Evolutionary conservation across 92 coral and sea anemone genomes (phyloP).

Genomic region (Umimayanthus kanabou): DNA sequence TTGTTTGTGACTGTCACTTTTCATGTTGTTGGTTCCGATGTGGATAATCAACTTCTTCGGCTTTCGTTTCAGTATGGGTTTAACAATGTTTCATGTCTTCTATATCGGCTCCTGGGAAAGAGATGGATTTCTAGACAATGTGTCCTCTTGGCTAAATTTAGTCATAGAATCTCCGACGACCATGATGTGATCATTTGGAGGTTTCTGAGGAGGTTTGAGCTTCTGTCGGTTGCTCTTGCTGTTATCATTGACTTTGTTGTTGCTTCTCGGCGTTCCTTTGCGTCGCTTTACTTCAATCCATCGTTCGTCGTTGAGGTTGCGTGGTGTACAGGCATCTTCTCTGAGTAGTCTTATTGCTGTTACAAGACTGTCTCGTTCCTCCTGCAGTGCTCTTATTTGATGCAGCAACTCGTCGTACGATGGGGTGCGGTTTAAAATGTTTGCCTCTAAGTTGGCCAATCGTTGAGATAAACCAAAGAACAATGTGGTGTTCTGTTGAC

Average conservation of each 20-base stretch:
- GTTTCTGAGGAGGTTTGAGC: background rate
- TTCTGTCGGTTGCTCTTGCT: background rate
- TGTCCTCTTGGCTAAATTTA: background rate
- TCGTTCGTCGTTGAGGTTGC: background rate
- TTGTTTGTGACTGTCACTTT: background rate
- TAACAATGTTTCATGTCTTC: background rate
- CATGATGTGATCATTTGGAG: background rate
- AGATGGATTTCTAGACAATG: background rate
- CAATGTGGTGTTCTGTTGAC: too few species aligned
- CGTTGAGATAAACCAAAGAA: too few species aligned
- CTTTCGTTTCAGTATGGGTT: conserved; percentile 1
- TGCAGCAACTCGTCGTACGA: too few species aligned
- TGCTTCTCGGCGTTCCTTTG: background rate
- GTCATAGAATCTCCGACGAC: conserved; percentile 3
- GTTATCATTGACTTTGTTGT: background rate
- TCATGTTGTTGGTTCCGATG: background rate
- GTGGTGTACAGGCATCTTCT: background rate
- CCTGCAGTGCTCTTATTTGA: too few species aligned
- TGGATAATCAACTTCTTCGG: background rate
- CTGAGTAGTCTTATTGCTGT: background rate
- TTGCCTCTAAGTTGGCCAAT: too few species aligned
- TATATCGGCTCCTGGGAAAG: conserved; percentile 1
- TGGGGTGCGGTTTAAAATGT: too few species aligned
- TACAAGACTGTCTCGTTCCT: too few species aligned
- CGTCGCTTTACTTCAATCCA: background rate